Percentiles rank a stretch among this genome's conserved stretches.
Conservation (phyloP, 2,888 invertebrate species). For the Artemia sinica region DNA sequence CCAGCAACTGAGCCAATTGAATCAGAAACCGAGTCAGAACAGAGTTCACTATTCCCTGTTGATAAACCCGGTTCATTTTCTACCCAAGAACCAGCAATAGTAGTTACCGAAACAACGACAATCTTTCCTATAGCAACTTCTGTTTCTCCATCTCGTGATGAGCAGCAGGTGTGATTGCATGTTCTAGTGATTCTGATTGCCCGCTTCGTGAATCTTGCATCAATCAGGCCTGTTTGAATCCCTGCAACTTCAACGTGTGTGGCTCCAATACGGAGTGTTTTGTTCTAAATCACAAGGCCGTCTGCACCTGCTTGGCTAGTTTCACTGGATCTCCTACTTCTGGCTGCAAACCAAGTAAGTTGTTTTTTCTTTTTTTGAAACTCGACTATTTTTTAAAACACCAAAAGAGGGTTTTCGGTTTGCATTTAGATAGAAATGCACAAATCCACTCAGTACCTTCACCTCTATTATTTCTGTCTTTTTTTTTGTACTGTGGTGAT, state of each 20-base stretch:
- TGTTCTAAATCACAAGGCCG: conserved; percentile 54
- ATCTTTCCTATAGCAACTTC: background rate
- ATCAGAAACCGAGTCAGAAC: background rate
- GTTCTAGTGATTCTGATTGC: conserved; percentile 70
- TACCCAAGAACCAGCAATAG: background rate
- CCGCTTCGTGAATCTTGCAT: conserved; percentile 60
- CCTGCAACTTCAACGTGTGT: conserved; percentile 42
- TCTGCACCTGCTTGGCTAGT: conserved; percentile 43
- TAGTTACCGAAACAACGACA: background rate
- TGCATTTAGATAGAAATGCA: conserved; percentile 20
- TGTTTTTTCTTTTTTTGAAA: conserved; percentile 14
- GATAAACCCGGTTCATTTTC: background rate
- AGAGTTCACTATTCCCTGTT: background rate
- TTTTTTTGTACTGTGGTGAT: conserved; percentile 19
- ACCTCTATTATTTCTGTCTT: conserved; percentile 23
- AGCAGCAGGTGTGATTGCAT: conserved; percentile 34
- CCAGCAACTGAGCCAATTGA: conserved; percentile 2
- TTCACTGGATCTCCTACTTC: conserved; percentile 33
- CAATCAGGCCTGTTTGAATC: conserved; percentile 21
- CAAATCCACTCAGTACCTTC: background rate
- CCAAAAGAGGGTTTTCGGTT: no score
- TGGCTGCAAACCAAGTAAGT: conserved; percentile 21
- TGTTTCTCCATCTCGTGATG: background rate
- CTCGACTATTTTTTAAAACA: no score
- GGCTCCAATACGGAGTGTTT: conserved; percentile 41